Percentiles rank a stretch among this genome's conserved stretches.
Evolutionary conservation across 2,113 vertebrate species (phyloP).

Genomic region (Caretta caretta): DNA sequence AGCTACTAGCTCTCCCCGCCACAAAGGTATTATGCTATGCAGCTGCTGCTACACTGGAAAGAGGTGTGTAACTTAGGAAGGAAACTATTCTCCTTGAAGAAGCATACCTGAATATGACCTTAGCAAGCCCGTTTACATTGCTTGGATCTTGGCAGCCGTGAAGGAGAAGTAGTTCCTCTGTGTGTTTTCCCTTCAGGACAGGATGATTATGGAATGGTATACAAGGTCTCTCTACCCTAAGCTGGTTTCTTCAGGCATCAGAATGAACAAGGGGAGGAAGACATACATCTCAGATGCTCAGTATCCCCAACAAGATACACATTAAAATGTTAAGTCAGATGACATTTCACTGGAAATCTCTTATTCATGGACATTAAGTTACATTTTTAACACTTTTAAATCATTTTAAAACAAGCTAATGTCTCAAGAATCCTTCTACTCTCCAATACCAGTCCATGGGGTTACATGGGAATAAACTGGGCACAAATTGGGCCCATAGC

Average conservation of each 20-base stretch:
- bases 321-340: not conserved
- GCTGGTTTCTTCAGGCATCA: slow-evolving; percentile 49
- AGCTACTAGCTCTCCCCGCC: slow-evolving; percentile 13
- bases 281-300: slow-evolving; percentile 1
- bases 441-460: not conserved
- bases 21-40: slow-evolving; percentile 5
- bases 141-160: slow-evolving; percentile 29
- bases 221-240: slow-evolving; percentile 34
- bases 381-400: not conserved
- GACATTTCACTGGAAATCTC: not conserved
- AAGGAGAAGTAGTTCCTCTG: slow-evolving; percentile 7
- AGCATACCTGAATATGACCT: not conserved
- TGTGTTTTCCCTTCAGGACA: not conserved
- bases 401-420: not conserved
- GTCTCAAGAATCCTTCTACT: not conserved
- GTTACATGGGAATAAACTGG: not conserved
- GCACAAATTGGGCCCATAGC: not conserved
- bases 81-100: slow-evolving; percentile 4
- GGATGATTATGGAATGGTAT: slow-evolving; percentile 22
- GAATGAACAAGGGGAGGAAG: slow-evolving; percentile 24
- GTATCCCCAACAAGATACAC: not conserved
- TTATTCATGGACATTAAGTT: not conserved
- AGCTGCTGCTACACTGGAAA: not conserved
- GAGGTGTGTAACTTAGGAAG: not conserved
- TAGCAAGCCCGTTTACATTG: not conserved